Evolutionary conservation across 1,140 invertebrate species (phyloP).

Genomic region (Drosophila varians): DNA sequence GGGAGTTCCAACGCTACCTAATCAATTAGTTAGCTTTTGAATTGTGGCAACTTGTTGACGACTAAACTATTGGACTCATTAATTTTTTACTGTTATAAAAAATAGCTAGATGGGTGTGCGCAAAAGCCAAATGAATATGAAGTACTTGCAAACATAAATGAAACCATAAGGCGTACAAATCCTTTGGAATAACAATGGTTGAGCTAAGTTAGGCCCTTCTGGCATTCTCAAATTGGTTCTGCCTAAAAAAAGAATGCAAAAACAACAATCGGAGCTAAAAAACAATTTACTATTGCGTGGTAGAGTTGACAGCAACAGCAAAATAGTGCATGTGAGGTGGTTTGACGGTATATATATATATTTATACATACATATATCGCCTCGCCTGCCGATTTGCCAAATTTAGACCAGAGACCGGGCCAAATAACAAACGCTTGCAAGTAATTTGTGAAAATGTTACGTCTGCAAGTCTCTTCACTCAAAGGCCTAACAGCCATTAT

Average conservation of each 20-base stretch:
- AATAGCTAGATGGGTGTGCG: conserved; percentile 2
- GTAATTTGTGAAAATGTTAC: neutral
- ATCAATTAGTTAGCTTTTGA: conserved; percentile 2
- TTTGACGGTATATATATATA: too few relatives aligned
- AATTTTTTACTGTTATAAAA: conserved; percentile 74
- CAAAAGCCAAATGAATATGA: neutral
- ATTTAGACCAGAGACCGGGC: neutral
- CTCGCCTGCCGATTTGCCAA: neutral
- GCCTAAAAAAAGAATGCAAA: too few relatives aligned
- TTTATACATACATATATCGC: neutral
- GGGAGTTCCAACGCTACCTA: conserved; percentile 36
- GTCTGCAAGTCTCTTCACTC: neutral
- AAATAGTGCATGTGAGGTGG: neutral
- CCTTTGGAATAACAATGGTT: too few relatives aligned
- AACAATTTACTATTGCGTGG: neutral
- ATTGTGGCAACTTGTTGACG: conserved; percentile 33
- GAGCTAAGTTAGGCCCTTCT: too few relatives aligned
- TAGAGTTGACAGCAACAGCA: neutral
- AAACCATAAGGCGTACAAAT: neutral
- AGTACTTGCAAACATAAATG: too few relatives aligned
- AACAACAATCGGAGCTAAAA: neutral
- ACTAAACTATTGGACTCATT: conserved; percentile 46
- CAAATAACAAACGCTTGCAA: neutral
- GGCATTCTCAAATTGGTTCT: too few relatives aligned
- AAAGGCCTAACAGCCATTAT: conserved; percentile 27